phyloP scores from a whole-genome alignment of 2,888 invertebrate genomes.

The Polydrusus cervinus region DNA sequence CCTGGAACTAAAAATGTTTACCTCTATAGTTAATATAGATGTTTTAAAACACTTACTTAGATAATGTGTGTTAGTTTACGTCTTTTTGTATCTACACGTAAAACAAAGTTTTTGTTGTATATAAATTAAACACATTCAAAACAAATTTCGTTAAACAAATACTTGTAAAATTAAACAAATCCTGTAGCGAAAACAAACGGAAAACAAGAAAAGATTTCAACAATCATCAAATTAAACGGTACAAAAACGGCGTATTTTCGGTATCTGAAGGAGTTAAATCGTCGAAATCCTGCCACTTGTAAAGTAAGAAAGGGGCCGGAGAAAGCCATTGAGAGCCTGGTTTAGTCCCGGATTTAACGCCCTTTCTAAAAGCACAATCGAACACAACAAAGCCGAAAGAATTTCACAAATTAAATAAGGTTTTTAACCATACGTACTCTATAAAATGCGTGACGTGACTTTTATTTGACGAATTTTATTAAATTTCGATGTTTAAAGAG shows the following conservation, averaged over 20 bases:
- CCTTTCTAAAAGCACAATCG: constrained; percentile 52
- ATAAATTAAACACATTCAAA: constrained; percentile 5
- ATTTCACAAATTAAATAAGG: constrained; percentile 52
- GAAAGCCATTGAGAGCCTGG: constrained; percentile 61
- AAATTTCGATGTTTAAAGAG: constrained; percentile 30
- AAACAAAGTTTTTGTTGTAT: too few species aligned
- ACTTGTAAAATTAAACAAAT: constrained; percentile 33
- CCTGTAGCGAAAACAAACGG: constrained; percentile 18
- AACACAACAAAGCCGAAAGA: constrained; percentile 52
- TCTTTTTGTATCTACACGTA: too few species aligned
- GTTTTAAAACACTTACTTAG: too few species aligned
- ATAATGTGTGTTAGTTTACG: too few species aligned
- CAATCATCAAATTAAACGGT: constrained; percentile 52
- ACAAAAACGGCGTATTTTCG: constrained; percentile 49
- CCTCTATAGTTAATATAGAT: too few species aligned
- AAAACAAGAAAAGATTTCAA: constrained; percentile 33
- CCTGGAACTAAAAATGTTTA: too few species aligned
- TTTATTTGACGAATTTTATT: constrained; percentile 50
- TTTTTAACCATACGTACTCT: constrained; percentile 50
- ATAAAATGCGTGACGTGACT: constrained; percentile 47
- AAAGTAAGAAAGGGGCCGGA: constrained; percentile 58
- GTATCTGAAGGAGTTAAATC: constrained; percentile 54
- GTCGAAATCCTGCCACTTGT: constrained; percentile 58
- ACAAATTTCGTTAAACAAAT: constrained; percentile 17
- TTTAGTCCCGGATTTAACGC: constrained; percentile 53